These are phyloP conservation scores for Spisula subtruncata DNA, from an alignment of 2,888 invertebrate genomes.

Conservation along the genomic window DNA sequence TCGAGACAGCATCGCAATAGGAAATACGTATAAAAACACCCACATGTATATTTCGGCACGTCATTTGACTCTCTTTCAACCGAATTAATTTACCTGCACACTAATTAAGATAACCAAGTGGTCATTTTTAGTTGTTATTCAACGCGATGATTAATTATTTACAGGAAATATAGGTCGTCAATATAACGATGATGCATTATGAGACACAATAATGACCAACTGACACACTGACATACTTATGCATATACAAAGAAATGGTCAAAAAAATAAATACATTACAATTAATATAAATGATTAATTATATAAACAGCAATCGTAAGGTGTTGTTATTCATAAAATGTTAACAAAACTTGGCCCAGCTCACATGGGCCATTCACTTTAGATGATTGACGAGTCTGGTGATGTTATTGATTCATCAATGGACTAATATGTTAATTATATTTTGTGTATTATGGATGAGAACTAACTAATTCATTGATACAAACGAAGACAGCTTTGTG, in stretches of 20 bases:
- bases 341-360: not conserved
- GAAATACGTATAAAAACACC: no score
- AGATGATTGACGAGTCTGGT: not conserved
- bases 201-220: not conserved
- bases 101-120: not conserved
- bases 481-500: no score
- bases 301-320: not conserved
- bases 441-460: not conserved
- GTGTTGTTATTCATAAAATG: not conserved
- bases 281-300: not conserved
- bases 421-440: not conserved
- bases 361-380: not conserved
- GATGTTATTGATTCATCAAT: not conserved
- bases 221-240: not conserved
- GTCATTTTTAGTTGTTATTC: not conserved
- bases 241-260: not conserved
- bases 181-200: not conserved
- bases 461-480: not conserved
- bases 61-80: not conserved
- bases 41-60: not conserved
- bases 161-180: not conserved
- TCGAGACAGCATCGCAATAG: no score
- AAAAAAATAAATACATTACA: not conserved
- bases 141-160: not conserved
- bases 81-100: not conserved